Conservation (phyloP, 2,797 vertebrate species). For the Miichthys miiuy region DNA sequence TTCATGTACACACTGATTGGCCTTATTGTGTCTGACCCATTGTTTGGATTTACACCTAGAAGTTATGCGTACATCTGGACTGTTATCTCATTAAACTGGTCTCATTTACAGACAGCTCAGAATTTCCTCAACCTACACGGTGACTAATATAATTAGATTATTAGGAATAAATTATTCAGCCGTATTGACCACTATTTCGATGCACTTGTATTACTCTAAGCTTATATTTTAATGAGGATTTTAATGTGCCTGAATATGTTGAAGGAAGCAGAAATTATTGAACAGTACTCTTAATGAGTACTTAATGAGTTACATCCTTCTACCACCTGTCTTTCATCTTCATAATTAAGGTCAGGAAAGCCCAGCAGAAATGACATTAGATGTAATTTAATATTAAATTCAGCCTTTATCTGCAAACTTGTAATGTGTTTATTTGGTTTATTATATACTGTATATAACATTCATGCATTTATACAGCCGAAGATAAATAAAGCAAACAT, state of each 20-base stretch:
- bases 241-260: constrained; percentile 8
- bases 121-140: constrained; percentile 1
- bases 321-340: neutral
- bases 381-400: neutral
- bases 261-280: neutral
- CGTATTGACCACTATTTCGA: neutral
- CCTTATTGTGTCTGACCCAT: constrained; percentile 11
- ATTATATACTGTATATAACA: neutral
- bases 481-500: constrained; percentile 53
- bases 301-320: neutral
- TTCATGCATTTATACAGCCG: constrained; percentile 40
- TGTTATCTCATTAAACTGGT: constrained; percentile 13
- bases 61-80: constrained; percentile 6
- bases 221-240: constrained; percentile 4
- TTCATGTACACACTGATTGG: constrained; percentile 15
- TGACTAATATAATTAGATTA: neutral
- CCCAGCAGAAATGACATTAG: neutral
- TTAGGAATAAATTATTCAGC: neutral
- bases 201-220: neutral
- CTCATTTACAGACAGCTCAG: constrained; percentile 9
- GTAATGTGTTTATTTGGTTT: constrained; percentile 31
- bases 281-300: neutral
- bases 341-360: neutral
- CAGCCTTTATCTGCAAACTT: constrained; percentile 18
- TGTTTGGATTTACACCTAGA: constrained; percentile 12